Conservation (phyloP, 1,140 invertebrate genomes). For the Zaprionus capensis region DNA sequence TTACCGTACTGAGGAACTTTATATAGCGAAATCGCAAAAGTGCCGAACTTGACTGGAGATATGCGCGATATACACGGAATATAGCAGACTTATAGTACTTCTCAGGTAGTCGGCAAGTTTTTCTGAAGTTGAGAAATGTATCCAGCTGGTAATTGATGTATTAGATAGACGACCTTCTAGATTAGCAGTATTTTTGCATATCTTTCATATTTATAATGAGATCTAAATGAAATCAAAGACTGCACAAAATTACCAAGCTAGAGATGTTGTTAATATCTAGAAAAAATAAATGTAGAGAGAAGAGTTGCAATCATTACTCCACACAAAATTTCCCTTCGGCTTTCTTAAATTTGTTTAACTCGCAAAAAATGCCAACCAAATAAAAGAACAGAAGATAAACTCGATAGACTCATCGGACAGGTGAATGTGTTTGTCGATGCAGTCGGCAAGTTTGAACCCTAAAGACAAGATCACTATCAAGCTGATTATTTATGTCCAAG, state of each 20-base stretch:
- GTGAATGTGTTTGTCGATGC: not conserved
- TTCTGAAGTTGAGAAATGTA: too few relatives aligned
- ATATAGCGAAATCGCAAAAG: not conserved
- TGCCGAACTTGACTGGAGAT: not conserved
- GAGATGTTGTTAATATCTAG: too few relatives aligned
- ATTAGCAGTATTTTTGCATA: too few relatives aligned
- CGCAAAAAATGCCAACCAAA: not conserved
- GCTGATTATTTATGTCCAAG: not conserved
- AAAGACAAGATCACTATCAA: not conserved
- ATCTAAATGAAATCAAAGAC: too few relatives aligned
- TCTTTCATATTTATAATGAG: too few relatives aligned
- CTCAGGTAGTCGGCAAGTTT: not conserved
- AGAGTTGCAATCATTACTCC: too few relatives aligned
- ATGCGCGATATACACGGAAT: not conserved
- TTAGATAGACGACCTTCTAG: too few relatives aligned
- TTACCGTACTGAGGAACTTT: constrained; percentile 7
- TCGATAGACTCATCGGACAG: not conserved
- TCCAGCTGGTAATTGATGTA: too few relatives aligned
- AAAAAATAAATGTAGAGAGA: too few relatives aligned
- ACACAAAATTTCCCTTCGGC: too few relatives aligned
- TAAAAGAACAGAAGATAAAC: not conserved
- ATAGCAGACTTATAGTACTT: not conserved
- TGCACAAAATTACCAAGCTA: too few relatives aligned
- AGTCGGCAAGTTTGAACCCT: not conserved
- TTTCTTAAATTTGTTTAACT: too few relatives aligned